Percentiles rank a stretch among this genome's conserved stretches.
Conservation (phyloP, 2,888 invertebrate genomes). For the Blastobasis adustella region DNA sequence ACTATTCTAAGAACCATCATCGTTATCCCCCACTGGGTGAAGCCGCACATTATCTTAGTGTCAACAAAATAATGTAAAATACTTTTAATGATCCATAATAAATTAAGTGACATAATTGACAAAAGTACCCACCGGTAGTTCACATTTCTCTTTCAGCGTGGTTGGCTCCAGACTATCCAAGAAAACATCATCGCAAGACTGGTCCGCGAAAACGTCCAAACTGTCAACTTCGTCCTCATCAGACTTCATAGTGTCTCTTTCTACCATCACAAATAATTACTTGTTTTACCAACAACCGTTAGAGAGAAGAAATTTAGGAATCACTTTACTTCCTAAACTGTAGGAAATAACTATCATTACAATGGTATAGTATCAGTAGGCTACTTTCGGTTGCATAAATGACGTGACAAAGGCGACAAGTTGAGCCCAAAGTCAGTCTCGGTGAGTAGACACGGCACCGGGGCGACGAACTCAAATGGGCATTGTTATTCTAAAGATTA, state of each 20-base stretch:
- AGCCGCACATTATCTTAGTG: too few species aligned
- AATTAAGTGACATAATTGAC: too few species aligned
- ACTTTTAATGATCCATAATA: too few species aligned
- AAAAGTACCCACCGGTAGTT: conserved; percentile 7
- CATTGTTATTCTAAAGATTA: conserved; percentile 67
- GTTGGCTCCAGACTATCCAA: conserved; percentile 61
- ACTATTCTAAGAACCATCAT: too few species aligned
- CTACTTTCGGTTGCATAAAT: conserved; percentile 26
- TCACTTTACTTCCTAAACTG: not conserved
- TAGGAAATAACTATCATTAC: not conserved
- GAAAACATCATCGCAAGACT: conserved; percentile 40
- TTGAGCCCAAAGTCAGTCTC: conserved; percentile 29
- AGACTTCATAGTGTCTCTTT: conserved; percentile 47
- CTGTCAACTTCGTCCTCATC: conserved; percentile 56
- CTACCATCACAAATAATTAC: conserved; percentile 41
- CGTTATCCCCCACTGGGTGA: too few species aligned
- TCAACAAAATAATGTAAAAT: too few species aligned
- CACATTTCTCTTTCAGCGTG: conserved; percentile 42
- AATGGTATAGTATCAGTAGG: not conserved
- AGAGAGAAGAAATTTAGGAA: too few species aligned
- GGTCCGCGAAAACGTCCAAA: conserved; percentile 51
- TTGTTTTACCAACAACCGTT: not conserved
- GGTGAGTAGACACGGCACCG: conserved; percentile 43
- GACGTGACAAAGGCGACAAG: conserved; percentile 42
- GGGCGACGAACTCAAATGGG: conserved; percentile 59